phyloP scores from a whole-genome alignment of 2,797 vertebrate species.

The Bothrops alternatus region DNA sequence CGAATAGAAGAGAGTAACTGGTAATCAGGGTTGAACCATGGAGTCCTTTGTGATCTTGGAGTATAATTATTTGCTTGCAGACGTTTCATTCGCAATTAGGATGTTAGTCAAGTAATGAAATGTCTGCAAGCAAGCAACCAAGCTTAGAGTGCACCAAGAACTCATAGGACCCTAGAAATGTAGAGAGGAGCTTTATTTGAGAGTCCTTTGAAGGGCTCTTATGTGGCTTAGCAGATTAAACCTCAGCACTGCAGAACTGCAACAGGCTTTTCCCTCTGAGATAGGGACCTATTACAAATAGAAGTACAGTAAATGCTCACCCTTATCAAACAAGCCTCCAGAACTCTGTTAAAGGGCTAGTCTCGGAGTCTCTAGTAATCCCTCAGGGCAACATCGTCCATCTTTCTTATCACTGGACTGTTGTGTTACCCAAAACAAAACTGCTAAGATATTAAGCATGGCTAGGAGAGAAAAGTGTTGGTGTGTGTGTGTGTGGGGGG shows the following conservation, averaged over 20 bases:
- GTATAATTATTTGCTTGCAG: background rate
- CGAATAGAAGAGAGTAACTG: background rate
- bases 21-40: too few species aligned
- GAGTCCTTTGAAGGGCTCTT: background rate
- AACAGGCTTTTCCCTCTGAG: background rate
- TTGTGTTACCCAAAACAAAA: background rate
- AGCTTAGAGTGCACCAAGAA: background rate
- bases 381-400: background rate
- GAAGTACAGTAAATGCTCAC: background rate
- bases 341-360: too few species aligned
- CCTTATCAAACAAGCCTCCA: background rate
- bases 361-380: too few species aligned
- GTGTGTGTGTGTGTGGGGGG: background rate
- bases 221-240: background rate
- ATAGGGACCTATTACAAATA: background rate
- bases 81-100: background rate
- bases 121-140: background rate
- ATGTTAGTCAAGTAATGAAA: background rate
- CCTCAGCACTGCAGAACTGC: background rate
- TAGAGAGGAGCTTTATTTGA: background rate
- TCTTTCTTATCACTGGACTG: background rate
- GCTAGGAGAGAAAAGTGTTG: background rate
- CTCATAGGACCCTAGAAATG: background rate
- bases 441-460: background rate
- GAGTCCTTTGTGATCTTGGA: background rate